Base-by-base conservation (phyloP, 2,888 invertebrate species). In the Slavum lentiscoides region DNA sequence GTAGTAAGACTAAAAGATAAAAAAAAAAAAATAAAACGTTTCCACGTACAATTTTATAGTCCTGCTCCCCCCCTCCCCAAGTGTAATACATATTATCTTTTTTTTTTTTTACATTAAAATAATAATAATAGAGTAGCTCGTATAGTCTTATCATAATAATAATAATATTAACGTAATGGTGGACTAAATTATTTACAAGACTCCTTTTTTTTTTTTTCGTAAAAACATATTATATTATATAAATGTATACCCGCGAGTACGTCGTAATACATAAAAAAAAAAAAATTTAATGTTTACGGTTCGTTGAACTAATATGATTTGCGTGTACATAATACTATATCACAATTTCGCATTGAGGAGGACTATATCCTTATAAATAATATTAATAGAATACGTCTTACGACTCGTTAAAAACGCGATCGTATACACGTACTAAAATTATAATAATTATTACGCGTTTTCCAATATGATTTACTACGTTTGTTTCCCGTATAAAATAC, bases 161-260 rank as follows among this genome's bases (percentile, higher is more conserved):
- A 39, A 70, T 58, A 70, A 55, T 43, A 43, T 4, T 43, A 43
- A 39, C 55, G 21, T 13, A 64, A 64, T 53, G 64, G 64, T 55
- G 6, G 23, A 66, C 64, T 37, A 74, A 74, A 74, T 19, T 55
- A 74, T 39, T 21, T 39, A 74, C 66, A 66, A 66, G 17, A 21
- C 39, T 64, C 1, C 3, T 13, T 39, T 39, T 55, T 11, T 55
- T 6, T 4, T 15, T 43, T 64, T 62, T 55, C n/a, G n/a, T 6
- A 9, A 66, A 37, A 39, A 39, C 39, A 39, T 17, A 13, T 39
- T 66, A 39, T 30, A 49, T 73, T n/a, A n/a, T n/a, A n/a, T n/a
- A n/a, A n/a, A n/a, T n/a, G n/a, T 37, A 30, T 9, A 15, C n/a
- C 55, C 30, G 49, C 6, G 9, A 0, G 6, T 53, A 37, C 9